Evolutionary conservation across 2,888 invertebrate genomes (phyloP), one percentile per base, ranked within the genome.

Genomic region (Epiperipatus broadwayi): DNA sequence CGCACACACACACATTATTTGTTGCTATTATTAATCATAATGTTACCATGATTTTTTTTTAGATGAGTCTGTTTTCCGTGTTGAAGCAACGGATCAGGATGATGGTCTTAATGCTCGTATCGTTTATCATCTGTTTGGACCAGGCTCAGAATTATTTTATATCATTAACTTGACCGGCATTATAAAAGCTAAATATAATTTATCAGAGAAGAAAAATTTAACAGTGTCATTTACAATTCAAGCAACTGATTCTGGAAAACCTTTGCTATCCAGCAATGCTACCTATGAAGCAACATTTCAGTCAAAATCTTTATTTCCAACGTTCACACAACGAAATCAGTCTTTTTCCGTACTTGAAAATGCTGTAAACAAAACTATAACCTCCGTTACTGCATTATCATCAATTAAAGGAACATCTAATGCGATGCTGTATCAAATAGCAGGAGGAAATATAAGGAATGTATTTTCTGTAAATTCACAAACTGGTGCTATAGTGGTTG

Each of bases 361-460:
- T n/a, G n/a, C n/a, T n/a, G n/a, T n/a, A n/a, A n/a, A n/a, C n/a
- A n/a, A n/a, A n/a, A n/a, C n/a, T n/a, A n/a, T n/a, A n/a, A n/a
- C n/a, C n/a, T n/a, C n/a, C n/a, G n/a, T n/a, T n/a, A n/a, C n/a
- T n/a, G n/a, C n/a, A n/a, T n/a, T n/a, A n/a, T n/a, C n/a, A n/a
- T n/a, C n/a, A n/a, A n/a, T n/a, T n/a, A n/a, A n/a, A n/a, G n/a
- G n/a, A n/a, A n/a, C n/a, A n/a, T n/a, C n/a, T n/a, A n/a, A n/a
- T n/a, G n/a, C n/a, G n/a, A n/a, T n/a, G n/a, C n/a, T n/a, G n/a
- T 91, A 78, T 53, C 73, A 75, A 20, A 78, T 91, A 44, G 87
- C 84, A 7, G 91, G 89, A n/a, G 91, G 91, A 3, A 91, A 89
- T 56, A 70, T 81, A 3, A 83, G 79, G 0, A 78, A 81, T 51